Base-by-base conservation (phyloP, 1,140 invertebrate genomes). In the Ips nitidus region DNA sequence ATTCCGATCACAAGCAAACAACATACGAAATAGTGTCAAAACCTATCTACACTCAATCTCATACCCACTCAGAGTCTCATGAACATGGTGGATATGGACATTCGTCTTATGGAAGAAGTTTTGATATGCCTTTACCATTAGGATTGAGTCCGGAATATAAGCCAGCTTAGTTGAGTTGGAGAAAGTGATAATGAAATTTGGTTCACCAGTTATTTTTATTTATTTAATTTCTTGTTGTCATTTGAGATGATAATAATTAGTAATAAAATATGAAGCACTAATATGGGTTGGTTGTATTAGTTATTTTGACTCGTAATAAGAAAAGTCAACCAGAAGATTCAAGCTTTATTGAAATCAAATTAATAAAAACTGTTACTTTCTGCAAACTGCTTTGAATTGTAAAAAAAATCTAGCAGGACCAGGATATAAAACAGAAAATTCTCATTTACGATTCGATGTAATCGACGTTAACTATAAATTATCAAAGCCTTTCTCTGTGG, bases 21-120 rank as follows among this genome's bases (percentile, higher is more conserved):
- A 92, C 91, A 0, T 94, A 94, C 76, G 91, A 93, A 80, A 91
- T 93, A 53, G 88, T 94, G 37, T 88, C 90, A 59, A 93, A 93
- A 73, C 91, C 91, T 0, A 84, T 93, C 0, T 91, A 92, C 77
- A 85, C 86, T 0, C 88, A 88, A 52, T 84, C 87, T 0, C 90
- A 91, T 71, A 86, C 86, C 1, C 90, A 92, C 68, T 91, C 90
- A 4, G 86, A 87, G 0, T 85, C 83, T 4, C 84, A 90, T 77
- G 82, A 84, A 7, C 63, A 83, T 80, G 22, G 83, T 77, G 36
- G 87, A 85, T 71, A 85, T 85, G 5, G 85, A 85, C 78, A 89
- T 86, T 6, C 72, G 80, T 78, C 75, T 37, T 85, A 85, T 73
- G 84, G 84, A 50, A 82, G 85, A 61, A 80, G 77, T 70, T 78